Evolutionary conservation across 2,113 vertebrate genomes (phyloP), one percentile per base, ranked within the genome.

Genomic region (Rhinichthys klamathensis): DNA sequence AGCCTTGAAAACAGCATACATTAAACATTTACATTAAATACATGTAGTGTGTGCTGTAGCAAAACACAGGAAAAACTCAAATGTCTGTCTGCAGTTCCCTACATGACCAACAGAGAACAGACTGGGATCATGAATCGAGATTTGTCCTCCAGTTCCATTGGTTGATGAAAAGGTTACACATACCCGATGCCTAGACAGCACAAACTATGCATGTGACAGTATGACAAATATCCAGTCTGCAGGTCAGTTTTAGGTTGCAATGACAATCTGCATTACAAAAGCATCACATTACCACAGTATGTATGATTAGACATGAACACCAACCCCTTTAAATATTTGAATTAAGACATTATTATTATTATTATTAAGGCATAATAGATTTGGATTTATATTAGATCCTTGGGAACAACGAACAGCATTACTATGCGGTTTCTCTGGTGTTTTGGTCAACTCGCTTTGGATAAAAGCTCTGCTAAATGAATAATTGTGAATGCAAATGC

Each of bases 41-140:
- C 5, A 15, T 32, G 30, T 32, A 13, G 35, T 21, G 49, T 56
- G 54, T 41, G 23, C 10, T 25, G 32, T 25, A 61, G 60, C 21
- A 25, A n/a, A 23, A 78, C 49, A 69, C 23, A 35, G 3, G 27
- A 69, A 38, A 25, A 10, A 13, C 2, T 4, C 12, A 23, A 35
- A 63, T 6, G 8, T 5, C 8, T 12, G 25, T 38, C 51, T 85
- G 86, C 70, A 85, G 11, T 85, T 63, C 83, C 27, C 23, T 82
- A 65, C 6, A 3, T 72, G 78, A 56, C 86, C 86, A 87, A 41
- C 38, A 87, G 86, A 81, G 86, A 27, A 78, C 78, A 87, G 49
- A 85, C 69, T 77, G 38, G 16, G 4, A 77, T 85, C 61, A 85
- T 10, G 3, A 84, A 80, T 44, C 15, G 32, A 80, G 58, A 65